Conservation (phyloP, 2,888 invertebrate species). For the Lepeophtheirus nordmannii region DNA sequence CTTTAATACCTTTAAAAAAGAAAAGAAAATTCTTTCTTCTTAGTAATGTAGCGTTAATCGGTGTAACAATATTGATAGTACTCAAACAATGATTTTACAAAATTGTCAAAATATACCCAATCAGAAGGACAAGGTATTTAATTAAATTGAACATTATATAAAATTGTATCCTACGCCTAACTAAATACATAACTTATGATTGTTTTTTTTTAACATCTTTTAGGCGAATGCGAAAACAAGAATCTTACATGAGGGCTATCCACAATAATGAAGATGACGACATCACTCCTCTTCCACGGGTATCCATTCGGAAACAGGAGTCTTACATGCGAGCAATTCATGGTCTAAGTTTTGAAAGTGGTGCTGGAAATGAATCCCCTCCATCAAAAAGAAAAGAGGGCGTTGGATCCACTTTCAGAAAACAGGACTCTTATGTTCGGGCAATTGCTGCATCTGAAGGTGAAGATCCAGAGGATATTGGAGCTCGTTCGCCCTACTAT, state of each 20-base stretch:
- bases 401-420: background rate
- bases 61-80: no score
- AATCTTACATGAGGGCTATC: slow-evolving; percentile 8
- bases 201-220: background rate
- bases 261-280: slow-evolving; percentile 6
- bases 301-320: slow-evolving; percentile 5
- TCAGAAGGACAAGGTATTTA: no score
- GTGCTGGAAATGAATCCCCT: background rate
- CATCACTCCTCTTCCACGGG: background rate
- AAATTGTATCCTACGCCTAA: no score
- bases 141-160: no score
- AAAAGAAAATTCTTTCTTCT: no score
- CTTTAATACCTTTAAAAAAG: no score
- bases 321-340: slow-evolving; percentile 18
- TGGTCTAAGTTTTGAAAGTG: background rate
- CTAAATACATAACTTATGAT: background rate
- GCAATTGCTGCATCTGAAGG: slow-evolving; percentile 14
- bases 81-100: no score
- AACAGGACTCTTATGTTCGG: slow-evolving; percentile 19
- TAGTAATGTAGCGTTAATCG: no score
- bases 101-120: no score
- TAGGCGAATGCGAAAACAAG: background rate
- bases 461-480: background rate
- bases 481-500: background rate
- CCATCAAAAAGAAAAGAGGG: background rate